These are phyloP conservation scores for Nymphicus hollandicus DNA, from an alignment of 2,113 vertebrate genomes.

Conservation along the genomic window DNA sequence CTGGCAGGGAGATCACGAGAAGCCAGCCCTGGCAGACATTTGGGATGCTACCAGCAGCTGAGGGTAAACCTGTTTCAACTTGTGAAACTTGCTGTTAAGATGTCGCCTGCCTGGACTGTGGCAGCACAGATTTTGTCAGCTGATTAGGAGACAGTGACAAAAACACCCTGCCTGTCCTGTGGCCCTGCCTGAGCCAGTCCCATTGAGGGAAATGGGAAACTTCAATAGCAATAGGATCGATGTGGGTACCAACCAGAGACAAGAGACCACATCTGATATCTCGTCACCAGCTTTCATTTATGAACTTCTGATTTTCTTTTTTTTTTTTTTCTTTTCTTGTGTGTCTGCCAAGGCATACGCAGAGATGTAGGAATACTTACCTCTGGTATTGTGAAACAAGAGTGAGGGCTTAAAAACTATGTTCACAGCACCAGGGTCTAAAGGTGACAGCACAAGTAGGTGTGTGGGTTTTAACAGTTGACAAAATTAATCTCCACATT, in stretches of 20 bases:
- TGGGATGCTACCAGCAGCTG: not conserved
- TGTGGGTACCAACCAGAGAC: not conserved
- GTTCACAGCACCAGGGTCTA: not conserved
- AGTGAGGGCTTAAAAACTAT: not conserved
- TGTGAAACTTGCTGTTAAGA: not conserved
- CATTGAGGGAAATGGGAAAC: not conserved
- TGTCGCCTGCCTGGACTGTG: not conserved
- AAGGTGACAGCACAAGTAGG: not conserved
- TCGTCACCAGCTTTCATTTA: not conserved
- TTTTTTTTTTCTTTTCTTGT: not conserved
- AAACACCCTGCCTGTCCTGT: not conserved
- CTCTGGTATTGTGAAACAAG: not conserved
- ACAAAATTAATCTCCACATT: not conserved
- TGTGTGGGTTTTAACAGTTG: not conserved
- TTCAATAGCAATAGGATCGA: not conserved
- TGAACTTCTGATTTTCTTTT: not conserved
- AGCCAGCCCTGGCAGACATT: not conserved
- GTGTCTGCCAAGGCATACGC: not conserved
- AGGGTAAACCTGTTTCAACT: not conserved
- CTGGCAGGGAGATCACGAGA: not conserved
- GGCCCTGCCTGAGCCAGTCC: not conserved
- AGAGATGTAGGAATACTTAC: not conserved
- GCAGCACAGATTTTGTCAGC: not conserved
- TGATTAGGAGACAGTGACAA: not conserved
- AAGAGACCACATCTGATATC: not conserved